These are phyloP conservation scores for Botia almorhae DNA, from an alignment of 2,797 vertebrate species.

Conservation along the genomic window DNA sequence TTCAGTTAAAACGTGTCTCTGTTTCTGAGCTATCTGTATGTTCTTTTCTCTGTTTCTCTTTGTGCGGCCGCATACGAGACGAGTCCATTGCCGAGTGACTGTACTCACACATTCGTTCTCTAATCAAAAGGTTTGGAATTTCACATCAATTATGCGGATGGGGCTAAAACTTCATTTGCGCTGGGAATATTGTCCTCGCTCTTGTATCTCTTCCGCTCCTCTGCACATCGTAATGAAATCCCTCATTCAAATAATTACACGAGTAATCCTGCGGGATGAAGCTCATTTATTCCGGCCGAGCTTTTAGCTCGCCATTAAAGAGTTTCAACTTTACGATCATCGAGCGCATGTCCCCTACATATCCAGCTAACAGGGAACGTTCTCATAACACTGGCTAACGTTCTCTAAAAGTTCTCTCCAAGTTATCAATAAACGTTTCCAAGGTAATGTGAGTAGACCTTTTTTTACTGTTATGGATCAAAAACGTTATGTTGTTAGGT, in stretches of 20 bases:
- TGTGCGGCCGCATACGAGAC: conserved; percentile 1
- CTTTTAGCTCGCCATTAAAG: conserved; percentile 75
- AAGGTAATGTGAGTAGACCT: no score
- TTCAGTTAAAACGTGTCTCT: conserved; percentile 73
- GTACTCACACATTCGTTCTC: conserved; percentile 62
- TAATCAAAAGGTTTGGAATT: conserved; percentile 72
- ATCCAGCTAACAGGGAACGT: not conserved
- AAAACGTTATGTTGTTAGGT: no score
- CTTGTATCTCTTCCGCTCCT: conserved; percentile 68
- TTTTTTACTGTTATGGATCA: no score
- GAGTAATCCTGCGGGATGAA: conserved; percentile 76
- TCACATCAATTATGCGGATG: conserved; percentile 72
- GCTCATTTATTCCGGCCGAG: conserved; percentile 72
- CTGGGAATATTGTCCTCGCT: conserved; percentile 61
- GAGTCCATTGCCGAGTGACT: conserved; percentile 37
- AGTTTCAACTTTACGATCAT: conserved; percentile 61
- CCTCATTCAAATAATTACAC: conserved; percentile 82
- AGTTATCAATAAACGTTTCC: no score
- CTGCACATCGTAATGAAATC: conserved; percentile 79
- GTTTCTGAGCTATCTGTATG: conserved; percentile 54
- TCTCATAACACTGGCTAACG: no score
- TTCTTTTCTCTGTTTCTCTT: conserved; percentile 41
- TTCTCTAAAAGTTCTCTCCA: no score
- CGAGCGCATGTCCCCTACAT: conserved; percentile 29
- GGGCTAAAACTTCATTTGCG: conserved; percentile 72